These are phyloP conservation scores for Archocentrus centrarchus DNA, from an alignment of 2,113 vertebrate genomes.

Conservation along the genomic window DNA sequence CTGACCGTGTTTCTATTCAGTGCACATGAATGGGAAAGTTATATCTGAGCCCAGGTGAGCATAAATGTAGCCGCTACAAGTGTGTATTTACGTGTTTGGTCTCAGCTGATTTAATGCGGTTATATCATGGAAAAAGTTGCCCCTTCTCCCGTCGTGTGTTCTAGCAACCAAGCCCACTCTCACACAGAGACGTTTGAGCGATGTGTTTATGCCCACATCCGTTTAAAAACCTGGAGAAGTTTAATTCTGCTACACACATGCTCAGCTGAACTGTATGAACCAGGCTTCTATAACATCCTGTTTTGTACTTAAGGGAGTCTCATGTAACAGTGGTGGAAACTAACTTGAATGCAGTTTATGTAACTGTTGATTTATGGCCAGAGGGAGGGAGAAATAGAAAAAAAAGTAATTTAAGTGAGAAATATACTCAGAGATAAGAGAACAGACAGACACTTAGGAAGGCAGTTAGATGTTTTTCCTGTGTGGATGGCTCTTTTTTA, in stretches of 20 bases:
- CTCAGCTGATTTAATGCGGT: slow-evolving; percentile 25
- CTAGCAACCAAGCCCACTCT: slow-evolving; percentile 18
- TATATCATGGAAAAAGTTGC: slow-evolving; percentile 27
- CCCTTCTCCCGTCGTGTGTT: not conserved
- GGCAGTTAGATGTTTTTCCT: not conserved
- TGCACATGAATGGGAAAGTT: not conserved
- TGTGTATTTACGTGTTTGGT: not conserved
- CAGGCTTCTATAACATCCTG: slow-evolving; percentile 61
- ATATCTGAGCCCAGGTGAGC: not conserved
- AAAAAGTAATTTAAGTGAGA: slow-evolving; percentile 34
- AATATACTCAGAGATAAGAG: slow-evolving; percentile 35
- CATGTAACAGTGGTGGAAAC: slow-evolving; percentile 70
- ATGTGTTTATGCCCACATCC: slow-evolving; percentile 33
- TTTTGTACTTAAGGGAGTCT: slow-evolving; percentile 54
- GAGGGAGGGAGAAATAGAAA: slow-evolving; percentile 20
- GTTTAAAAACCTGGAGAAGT: slow-evolving; percentile 25
- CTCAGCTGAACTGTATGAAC: slow-evolving; percentile 27
- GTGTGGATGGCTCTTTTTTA: not conserved
- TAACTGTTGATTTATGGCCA: slow-evolving; percentile 72
- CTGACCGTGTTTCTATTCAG: not conserved
- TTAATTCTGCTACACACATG: slow-evolving; percentile 14
- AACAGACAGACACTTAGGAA: slow-evolving; percentile 26
- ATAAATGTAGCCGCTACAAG: not conserved
- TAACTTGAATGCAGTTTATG: slow-evolving; percentile 72
- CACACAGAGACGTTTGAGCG: not conserved